Evolutionary conservation across 30 jellyfish, hydroid and myxozoan genomes (phyloP).

Genomic region (Euphysa ruthae): DNA sequence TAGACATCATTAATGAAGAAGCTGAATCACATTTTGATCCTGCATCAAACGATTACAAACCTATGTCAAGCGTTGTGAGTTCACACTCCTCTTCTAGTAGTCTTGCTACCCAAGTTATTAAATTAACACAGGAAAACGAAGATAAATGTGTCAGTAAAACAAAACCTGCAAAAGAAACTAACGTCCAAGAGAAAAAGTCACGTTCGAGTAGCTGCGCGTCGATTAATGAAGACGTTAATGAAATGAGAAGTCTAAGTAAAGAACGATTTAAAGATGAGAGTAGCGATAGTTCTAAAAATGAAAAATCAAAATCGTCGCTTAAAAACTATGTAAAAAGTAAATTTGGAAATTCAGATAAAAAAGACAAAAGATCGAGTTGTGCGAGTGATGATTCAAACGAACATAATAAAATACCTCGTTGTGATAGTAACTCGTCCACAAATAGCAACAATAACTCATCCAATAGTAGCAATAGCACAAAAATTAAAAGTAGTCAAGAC

Average conservation of each 20-base stretch:
- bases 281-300: not conserved
- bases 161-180: too few relatives aligned
- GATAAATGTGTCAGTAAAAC: too few relatives aligned
- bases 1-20: slow-evolving; percentile 32
- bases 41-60: too few relatives aligned
- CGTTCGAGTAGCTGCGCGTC: too few relatives aligned
- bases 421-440: slow-evolving; percentile 38
- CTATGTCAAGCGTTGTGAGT: too few relatives aligned
- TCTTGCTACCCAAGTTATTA: too few relatives aligned
- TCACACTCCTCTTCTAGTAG: too few relatives aligned
- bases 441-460: slow-evolving; percentile 12
- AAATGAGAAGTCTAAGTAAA: too few relatives aligned
- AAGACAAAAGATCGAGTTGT: slow-evolving; percentile 20
- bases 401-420: slow-evolving; percentile 30
- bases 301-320: not conserved
- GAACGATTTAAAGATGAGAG: not conserved
- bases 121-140: too few relatives aligned
- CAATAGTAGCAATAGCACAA: not conserved
- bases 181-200: too few relatives aligned
- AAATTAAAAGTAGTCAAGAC: not conserved
- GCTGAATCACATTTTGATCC: slow-evolving; percentile 3
- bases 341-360: slow-evolving; percentile 6
- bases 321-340: slow-evolving; percentile 16
- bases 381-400: slow-evolving; percentile 33
- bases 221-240: too few relatives aligned